These are phyloP conservation scores for Hypothenemus hampei DNA, from an alignment of 1,140 invertebrate genomes.

Conservation along the genomic window DNA sequence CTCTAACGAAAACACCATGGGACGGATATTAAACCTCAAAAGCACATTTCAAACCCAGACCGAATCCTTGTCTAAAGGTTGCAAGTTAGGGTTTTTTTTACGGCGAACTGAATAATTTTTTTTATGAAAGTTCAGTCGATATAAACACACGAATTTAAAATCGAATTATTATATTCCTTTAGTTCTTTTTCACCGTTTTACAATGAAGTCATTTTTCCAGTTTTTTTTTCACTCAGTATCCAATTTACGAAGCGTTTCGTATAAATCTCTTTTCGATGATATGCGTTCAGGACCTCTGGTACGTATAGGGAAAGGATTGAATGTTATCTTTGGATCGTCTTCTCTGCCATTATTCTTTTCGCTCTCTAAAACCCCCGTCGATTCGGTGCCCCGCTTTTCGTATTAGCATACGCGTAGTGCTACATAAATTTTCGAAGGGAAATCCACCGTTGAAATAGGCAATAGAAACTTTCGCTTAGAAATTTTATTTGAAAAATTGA, in stretches of 20 bases:
- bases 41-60: too few species aligned
- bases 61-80: too few species aligned
- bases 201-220: too few species aligned
- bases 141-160: too few species aligned
- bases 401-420: constrained; percentile 23
- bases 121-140: too few species aligned
- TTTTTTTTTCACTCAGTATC: neutral
- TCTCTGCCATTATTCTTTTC: constrained; percentile 16
- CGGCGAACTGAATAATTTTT: too few species aligned
- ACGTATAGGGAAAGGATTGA: constrained; percentile 17
- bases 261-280: neutral
- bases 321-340: constrained; percentile 16
- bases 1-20: too few species aligned
- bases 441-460: constrained; percentile 23
- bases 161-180: too few species aligned
- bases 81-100: too few species aligned
- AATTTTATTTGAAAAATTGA: constrained; percentile 13
- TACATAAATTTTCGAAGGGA: constrained; percentile 24
- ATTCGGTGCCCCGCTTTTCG: constrained; percentile 17
- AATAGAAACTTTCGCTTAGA: constrained; percentile 23
- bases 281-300: constrained; percentile 4
- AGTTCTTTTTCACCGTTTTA: too few species aligned
- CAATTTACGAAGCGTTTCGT: neutral
- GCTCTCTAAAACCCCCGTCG: constrained; percentile 12
- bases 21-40: too few species aligned